phyloP scores from a whole-genome alignment of 2,888 invertebrate species.

The Pollenia labialis region DNA sequence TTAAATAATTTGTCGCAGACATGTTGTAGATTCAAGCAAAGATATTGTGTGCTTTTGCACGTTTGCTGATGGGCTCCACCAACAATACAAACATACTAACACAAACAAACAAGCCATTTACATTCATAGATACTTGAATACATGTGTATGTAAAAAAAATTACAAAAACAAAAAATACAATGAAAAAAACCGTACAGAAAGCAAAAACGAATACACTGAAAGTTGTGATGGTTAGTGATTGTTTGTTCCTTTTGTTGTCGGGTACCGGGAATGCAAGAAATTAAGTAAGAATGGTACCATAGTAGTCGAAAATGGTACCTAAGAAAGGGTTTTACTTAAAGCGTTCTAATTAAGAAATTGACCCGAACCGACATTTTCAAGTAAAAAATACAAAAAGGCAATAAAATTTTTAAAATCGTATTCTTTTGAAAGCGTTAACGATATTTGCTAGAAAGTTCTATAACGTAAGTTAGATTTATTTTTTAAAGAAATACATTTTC shows the following conservation, averaged over 20 bases:
- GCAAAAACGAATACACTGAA: constrained; percentile 39
- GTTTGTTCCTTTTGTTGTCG: constrained; percentile 20
- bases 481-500: no score
- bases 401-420: no score
- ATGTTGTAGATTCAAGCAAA: constrained; percentile 73
- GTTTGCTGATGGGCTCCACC: constrained; percentile 63
- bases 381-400: no score
- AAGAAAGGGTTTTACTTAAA: neutral
- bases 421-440: no score
- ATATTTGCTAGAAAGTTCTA: no score
- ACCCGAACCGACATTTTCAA: no score
- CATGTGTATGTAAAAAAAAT: neutral
- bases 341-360: neutral
- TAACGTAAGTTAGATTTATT: no score
- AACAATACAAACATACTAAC: constrained; percentile 44
- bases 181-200: constrained; percentile 32
- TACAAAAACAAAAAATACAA: constrained; percentile 21
- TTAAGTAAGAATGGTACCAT: neutral
- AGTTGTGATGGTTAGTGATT: constrained; percentile 48
- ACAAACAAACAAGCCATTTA: constrained; percentile 29
- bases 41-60: constrained; percentile 69
- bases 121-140: constrained; percentile 10
- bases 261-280: constrained; percentile 2
- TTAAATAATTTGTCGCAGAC: constrained; percentile 74
- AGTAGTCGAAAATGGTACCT: neutral